These are phyloP conservation scores for Procavia capensis DNA, from an alignment of 2,113 vertebrate species.

Conservation along the genomic window DNA sequence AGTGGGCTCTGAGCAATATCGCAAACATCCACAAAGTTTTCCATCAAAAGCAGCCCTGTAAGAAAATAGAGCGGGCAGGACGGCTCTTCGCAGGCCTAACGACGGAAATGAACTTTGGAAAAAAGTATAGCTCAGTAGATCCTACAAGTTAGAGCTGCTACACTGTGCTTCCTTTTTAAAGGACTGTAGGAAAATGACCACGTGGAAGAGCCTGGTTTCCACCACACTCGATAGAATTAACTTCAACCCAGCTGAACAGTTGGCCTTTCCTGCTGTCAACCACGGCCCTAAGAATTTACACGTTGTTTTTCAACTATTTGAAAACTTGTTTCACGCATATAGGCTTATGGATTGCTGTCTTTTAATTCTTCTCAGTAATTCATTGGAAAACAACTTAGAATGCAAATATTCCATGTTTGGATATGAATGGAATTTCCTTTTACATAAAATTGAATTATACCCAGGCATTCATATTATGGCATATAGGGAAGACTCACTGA, in stretches of 20 bases:
- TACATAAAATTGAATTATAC: conserved; percentile 52
- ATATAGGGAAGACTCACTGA: conserved; percentile 54
- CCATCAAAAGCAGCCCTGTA: conserved; percentile 88
- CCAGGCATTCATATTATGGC: conserved; percentile 44
- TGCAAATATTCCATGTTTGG: conserved; percentile 56
- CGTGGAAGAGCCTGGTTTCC: conserved; percentile 33
- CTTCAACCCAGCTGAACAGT: background rate
- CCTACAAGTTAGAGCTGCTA: conserved; percentile 44
- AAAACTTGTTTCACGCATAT: conserved; percentile 64
- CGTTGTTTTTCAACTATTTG: conserved; percentile 63
- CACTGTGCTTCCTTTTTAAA: conserved; percentile 67
- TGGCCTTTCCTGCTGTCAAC: background rate
- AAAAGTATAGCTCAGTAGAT: conserved; percentile 70
- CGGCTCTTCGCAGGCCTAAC: conserved; percentile 79
- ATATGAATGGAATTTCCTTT: conserved; percentile 68
- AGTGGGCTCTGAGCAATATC: conserved; percentile 91
- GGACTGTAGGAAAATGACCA: conserved; percentile 23
- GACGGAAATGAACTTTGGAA: conserved; percentile 84
- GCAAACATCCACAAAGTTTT: conserved; percentile 91
- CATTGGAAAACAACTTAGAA: conserved; percentile 56
- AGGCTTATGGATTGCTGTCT: conserved; percentile 38
- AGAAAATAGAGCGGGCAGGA: conserved; percentile 87
- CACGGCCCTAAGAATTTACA: background rate
- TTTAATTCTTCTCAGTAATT: conserved; percentile 72
- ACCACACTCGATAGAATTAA: background rate